Conservation (phyloP, 2,113 vertebrate genomes). For the Cephalopterus ornatus region DNA sequence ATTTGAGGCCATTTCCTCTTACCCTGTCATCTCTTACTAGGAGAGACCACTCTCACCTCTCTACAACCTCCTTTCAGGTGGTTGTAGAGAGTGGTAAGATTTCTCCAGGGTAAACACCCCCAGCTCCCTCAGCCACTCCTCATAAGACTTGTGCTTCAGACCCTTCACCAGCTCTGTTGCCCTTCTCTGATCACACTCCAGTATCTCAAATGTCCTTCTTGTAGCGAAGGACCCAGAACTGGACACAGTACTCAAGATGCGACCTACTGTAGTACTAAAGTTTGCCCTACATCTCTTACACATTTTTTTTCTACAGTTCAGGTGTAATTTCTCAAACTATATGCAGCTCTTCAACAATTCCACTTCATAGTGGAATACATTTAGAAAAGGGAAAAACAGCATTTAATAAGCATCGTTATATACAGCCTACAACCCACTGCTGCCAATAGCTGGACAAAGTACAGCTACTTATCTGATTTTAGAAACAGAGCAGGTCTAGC, state of each 20-base stretch:
- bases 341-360: neutral
- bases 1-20: neutral
- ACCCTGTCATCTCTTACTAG: neutral
- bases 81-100: fast-evolving
- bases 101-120: neutral
- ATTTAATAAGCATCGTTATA: neutral
- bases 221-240: neutral
- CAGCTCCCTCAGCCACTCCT: neutral
- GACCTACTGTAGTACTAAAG: neutral
- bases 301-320: neutral
- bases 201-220: neutral
- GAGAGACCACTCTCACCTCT: neutral
- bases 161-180: fast-evolving
- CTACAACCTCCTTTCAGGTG: neutral
- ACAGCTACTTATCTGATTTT: neutral
- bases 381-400: neutral
- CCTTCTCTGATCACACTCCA: fast-evolving
- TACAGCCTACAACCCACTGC: neutral
- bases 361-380: neutral
- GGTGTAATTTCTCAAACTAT: neutral
- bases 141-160: no score
- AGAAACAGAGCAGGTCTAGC: neutral
- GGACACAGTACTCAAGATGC: fast-evolving
- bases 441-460: neutral
- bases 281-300: neutral